phyloP scores from a whole-genome alignment of 2,888 invertebrate genomes.

The Tuta absoluta region DNA sequence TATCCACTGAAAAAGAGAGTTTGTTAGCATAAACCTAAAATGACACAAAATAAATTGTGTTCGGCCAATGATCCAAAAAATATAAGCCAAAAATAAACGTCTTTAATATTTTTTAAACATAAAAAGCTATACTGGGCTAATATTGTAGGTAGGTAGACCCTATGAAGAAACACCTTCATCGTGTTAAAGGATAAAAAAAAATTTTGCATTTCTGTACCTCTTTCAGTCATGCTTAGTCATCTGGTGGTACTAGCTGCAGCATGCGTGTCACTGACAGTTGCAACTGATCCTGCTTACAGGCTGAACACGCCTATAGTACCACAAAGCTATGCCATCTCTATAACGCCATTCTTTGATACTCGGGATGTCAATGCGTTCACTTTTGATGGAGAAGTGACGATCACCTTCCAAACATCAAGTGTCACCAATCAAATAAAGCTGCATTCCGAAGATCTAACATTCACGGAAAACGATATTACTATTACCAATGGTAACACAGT shows the following conservation, averaged over 20 bases:
- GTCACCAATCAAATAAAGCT: slow-evolving; percentile 62
- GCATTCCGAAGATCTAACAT: slow-evolving; percentile 63
- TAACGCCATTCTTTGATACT: slow-evolving; percentile 78
- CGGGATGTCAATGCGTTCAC: slow-evolving; percentile 62
- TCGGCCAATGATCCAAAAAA: too few relatives aligned
- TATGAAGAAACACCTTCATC: too few relatives aligned
- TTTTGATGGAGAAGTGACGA: slow-evolving; percentile 73
- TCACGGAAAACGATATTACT: slow-evolving; percentile 49
- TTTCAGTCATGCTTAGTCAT: slow-evolving; percentile 46
- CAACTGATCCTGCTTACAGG: slow-evolving; percentile 61
- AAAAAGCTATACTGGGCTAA: too few relatives aligned
- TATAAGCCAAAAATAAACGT: too few relatives aligned
- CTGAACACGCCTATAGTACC: slow-evolving; percentile 73
- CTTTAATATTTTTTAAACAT: too few relatives aligned
- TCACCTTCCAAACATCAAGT: slow-evolving; percentile 55
- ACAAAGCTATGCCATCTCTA: slow-evolving; percentile 72
- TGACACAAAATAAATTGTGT: too few relatives aligned
- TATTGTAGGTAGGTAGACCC: too few relatives aligned
- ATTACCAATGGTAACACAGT: slow-evolving; percentile 43
- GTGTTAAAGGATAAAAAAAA: too few relatives aligned
- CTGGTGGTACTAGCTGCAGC: slow-evolving; percentile 34
- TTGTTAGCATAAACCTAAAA: too few relatives aligned
- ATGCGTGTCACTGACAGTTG: slow-evolving; percentile 38
- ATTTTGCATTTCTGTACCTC: slow-evolving; percentile 30
- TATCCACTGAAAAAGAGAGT: too few relatives aligned